Base-by-base conservation (phyloP, 1,140 invertebrate genomes). In the Drosophila orosa region DNA sequence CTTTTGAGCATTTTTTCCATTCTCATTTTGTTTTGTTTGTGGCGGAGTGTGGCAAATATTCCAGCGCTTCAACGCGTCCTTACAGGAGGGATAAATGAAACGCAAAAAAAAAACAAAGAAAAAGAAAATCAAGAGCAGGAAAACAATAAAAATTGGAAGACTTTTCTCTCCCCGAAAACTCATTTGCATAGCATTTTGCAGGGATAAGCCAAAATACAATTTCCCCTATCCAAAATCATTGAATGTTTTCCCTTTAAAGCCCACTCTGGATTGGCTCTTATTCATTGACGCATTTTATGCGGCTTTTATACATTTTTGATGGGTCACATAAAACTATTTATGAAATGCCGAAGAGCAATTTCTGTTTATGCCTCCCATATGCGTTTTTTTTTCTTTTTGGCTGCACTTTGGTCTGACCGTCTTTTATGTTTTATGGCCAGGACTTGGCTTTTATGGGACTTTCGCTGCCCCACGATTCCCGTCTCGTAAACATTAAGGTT, bases 261-360 rank as follows among this genome's bases (percentile, higher is more conserved):
- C 31, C n/a, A 22, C 12, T 71, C 47, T 27, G 39, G 24, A 39
- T 47, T 29, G 35, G 27, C 60, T 50, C 76, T 72, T 61, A 72
- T 78, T 61, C 58, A 39, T 58, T 48, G 39, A 13, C 29, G 63
- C 62, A 81, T 86, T 79, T 71, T 71, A 71, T 75, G 74, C 31
- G 74, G 47, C 45, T 67, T 63, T 77, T 73, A 81, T 71, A 62
- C 27, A 47, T 58, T 67, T 80, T 74, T 73, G 50, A 67, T 57
- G 63, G 60, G 74, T 40, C 35, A 35, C 68, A 82, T 78, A 82
- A 85, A 85, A 85, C 82, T 85, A 84, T 80, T 84, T 80, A 82
- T 75, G 74, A 86, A 85, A 86, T 63, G 48, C 54, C 68, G 39
- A 59, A 19, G 27, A 39, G 13, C 37, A 25, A 72, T 37, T 75